Percentiles rank a stretch among this genome's conserved stretches.
phyloP scores from a whole-genome alignment of 2,888 invertebrate genomes.

The Hydriomena furcata region DNA sequence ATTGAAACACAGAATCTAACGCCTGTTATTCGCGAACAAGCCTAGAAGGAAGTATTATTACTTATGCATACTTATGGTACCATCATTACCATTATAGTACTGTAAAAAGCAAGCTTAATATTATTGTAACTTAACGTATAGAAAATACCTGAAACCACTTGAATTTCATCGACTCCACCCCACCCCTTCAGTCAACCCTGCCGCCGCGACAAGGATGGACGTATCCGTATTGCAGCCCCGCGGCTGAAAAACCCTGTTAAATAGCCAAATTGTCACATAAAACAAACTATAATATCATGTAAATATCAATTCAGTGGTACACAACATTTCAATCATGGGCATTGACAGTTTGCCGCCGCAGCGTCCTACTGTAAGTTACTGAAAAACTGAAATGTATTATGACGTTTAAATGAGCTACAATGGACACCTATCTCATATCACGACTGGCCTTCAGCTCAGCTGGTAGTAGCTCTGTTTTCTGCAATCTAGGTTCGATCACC shows the following conservation, averaged over 20 bases:
- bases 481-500: too few relatives aligned
- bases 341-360: constrained; percentile 66
- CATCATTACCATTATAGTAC: too few relatives aligned
- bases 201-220: constrained; percentile 51
- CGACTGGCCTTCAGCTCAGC: too few relatives aligned
- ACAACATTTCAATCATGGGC: constrained; percentile 55
- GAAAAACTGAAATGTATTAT: constrained; percentile 1
- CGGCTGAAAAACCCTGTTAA: constrained; percentile 43
- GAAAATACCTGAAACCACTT: not conserved
- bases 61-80: too few relatives aligned
- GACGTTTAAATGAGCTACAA: constrained; percentile 21
- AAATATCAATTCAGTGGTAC: constrained; percentile 35
- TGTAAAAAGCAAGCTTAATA: too few relatives aligned
- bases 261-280: constrained; percentile 39
- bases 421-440: constrained; percentile 6
- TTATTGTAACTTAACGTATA: too few relatives aligned
- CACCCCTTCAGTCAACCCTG: constrained; percentile 47
- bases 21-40: too few relatives aligned
- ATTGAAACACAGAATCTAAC: too few relatives aligned
- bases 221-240: constrained; percentile 52
- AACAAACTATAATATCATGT: constrained; percentile 44
- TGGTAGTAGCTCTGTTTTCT: too few relatives aligned
- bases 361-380: constrained; percentile 54
- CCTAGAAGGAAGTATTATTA: too few relatives aligned
- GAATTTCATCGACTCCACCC: constrained; percentile 31